Base-by-base conservation (phyloP, 1,140 invertebrate genomes). In the Chymomyza costata region DNA sequence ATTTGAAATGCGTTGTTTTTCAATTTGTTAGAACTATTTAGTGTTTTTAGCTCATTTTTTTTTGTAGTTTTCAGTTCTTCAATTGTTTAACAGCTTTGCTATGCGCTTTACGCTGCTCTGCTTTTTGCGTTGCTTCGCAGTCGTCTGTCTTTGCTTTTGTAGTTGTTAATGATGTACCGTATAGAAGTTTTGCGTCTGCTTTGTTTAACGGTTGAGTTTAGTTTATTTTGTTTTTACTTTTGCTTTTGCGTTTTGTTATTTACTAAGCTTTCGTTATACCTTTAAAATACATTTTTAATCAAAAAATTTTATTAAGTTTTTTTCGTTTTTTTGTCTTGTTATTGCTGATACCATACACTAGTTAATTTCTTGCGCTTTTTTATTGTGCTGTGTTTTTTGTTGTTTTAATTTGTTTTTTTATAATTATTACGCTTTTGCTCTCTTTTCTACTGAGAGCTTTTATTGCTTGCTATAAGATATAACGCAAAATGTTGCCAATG, bases 211-310 rank as follows among this genome's bases (percentile, higher is more conserved):
- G 34, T 63, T 38, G 34, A 16, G 15, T 63, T 43, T 60, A 60
- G 50, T 64, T 46, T 59, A 55, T n/a, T 37, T 48, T 48, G 21
- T 37, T 48, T 38, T 30, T 35, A 17, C 15, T 16, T 11, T 3
- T 17, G 13, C n/a, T n/a, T n/a, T n/a, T n/a, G n/a, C 28, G 11
- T 1, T 41, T 30, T 47, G 45, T 71, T 57, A 58, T 67, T 67
- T 67, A 78, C 80, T 67, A 67, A 78, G 71, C 67, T 78, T 78
- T 78, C 67, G 59, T 78, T 78, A 63, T 78, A 71, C 64, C 47
- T 73, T 80, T 80, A 37, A 78, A 80, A 73, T 80, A 76, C 10
- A 6, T 78, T 73, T 78, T 57, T 80, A 80, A 80, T 80, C 73
- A 73, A 49, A 55, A 80, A 71, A 78, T 64, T 28, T 78, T 46